Evolutionary conservation across 2,113 vertebrate genomes (phyloP).

Genomic region (Zosterops japonicus): DNA sequence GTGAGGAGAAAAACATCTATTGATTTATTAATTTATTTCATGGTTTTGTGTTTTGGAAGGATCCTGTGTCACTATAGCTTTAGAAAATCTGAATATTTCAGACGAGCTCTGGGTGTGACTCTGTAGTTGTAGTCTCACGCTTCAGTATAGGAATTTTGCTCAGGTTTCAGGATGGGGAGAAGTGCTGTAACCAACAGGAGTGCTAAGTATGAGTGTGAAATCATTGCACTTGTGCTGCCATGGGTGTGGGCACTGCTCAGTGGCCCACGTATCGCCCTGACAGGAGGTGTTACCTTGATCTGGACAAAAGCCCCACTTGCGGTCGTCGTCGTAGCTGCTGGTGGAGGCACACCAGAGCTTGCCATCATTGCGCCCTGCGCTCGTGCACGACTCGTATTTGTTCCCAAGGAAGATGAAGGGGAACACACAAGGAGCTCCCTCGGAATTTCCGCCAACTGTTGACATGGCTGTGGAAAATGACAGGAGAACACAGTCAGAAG

Average conservation of each 20-base stretch:
- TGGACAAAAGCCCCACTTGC: slow-evolving; percentile 97
- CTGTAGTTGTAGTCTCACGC: background rate
- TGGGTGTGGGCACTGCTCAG: rapidly evolving
- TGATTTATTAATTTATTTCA: background rate
- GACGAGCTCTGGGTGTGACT: background rate
- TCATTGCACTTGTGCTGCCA: rapidly evolving
- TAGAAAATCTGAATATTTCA: background rate
- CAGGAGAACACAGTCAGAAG: background rate
- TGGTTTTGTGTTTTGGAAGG: background rate
- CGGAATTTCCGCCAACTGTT: slow-evolving; percentile 91
- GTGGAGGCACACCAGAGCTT: slow-evolving; percentile 90
- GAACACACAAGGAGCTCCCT: slow-evolving; percentile 90
- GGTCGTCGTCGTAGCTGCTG: slow-evolving; percentile 91
- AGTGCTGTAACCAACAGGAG: background rate
- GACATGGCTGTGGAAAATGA: slow-evolving; percentile 83
- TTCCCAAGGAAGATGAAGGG: slow-evolving; percentile 93
- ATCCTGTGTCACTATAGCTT: background rate
- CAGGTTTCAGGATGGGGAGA: background rate
- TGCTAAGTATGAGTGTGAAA: background rate
- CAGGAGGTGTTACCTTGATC: slow-evolving; percentile 81
- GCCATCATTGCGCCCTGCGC: slow-evolving; percentile 86
- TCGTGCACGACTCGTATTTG: slow-evolving; percentile 88
- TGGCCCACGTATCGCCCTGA: rapidly evolving
- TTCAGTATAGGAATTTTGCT: background rate
- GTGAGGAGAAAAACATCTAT: background rate